Base-by-base conservation (phyloP, 2,113 vertebrate species). In the Eleginops maclovinus region DNA sequence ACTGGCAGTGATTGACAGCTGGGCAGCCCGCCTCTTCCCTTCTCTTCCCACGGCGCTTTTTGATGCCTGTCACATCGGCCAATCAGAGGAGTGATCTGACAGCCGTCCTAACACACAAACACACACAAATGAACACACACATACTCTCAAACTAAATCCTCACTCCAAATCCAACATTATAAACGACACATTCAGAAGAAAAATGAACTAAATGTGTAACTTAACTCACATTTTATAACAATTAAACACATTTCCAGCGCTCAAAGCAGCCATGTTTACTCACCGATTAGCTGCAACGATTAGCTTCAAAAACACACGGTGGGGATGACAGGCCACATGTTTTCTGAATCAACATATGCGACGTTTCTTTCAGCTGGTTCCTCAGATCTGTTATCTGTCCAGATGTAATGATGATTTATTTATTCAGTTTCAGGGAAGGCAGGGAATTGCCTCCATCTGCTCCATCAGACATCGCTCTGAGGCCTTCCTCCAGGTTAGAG, bases 1-100 rank as follows among this genome's bases (percentile, higher is more conserved):
- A 85, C 84, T 88, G 78, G 81, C 80, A 89, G 82, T 95, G 95
- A 96, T 88, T 96, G 96, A 95, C 96, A 97, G 94, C 89, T 76
- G 75, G 94, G 92, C 92, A 91, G 84, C 81, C 91, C 90, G 69
- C 92, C 92, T 92, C 88, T 93, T 92, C 85, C 65, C 88, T 89
- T 43, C 62, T 85, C 93, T 87, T 93, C 88, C 93, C 94, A 92
- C 87, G 93, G 91, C 87, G n/a, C 77, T 88, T 86, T 91, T 81
- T 88, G 90, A 93, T 88, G 91, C 90, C 70, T 91, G 94, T 95
- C 94, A 93, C 82, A 95, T 91, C 93, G 94, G 94, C 94, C 94
- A 93, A 95, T 95, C 95, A 90, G 93, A 86, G 87, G 22, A 43
- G 92, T 87, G 85, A 89, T 90, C 88, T 94, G 92, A 95, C 94